Conservation (phyloP, 2,797 vertebrate species). For the Clarias laeviceps region DNA sequence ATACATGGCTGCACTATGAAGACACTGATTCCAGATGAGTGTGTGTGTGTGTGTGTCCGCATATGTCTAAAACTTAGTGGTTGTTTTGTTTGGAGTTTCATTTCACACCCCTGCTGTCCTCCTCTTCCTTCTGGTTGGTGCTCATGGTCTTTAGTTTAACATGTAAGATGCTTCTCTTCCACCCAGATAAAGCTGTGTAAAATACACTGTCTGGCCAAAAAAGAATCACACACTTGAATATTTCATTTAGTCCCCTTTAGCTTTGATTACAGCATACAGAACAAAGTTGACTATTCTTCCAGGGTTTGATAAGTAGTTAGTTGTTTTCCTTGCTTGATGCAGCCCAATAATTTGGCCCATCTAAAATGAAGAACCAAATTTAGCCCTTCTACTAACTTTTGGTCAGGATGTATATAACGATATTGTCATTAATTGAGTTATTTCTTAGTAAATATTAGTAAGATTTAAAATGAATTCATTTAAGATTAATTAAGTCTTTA, state of each 20-base stretch:
- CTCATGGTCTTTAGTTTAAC: constrained; percentile 44
- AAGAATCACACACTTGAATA: too few species aligned
- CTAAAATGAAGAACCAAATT: too few species aligned
- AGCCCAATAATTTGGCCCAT: too few species aligned
- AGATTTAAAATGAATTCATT: too few species aligned
- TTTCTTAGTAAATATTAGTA: constrained; percentile 46
- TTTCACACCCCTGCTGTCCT: constrained; percentile 58
- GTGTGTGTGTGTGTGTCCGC: constrained; percentile 26
- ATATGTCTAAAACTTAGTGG: constrained; percentile 28
- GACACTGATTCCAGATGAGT: constrained; percentile 55
- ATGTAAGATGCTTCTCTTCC: constrained; percentile 61
- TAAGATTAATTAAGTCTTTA: too few species aligned
- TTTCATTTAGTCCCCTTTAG: too few species aligned
- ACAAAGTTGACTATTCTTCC: too few species aligned
- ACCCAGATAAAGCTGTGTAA: constrained; percentile 58
- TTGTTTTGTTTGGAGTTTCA: constrained; percentile 58
- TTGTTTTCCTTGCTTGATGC: too few species aligned
- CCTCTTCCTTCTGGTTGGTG: constrained; percentile 30
- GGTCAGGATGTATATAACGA: constrained; percentile 45
- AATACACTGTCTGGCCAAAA: constrained; percentile 38
- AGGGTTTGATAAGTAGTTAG: too few species aligned
- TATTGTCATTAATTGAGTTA: constrained; percentile 59
- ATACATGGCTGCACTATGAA: constrained; percentile 45
- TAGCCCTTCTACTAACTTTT: too few species aligned
- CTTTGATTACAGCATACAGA: too few species aligned